Base-by-base conservation (phyloP, 2,888 invertebrate genomes). In the Megastigmus dorsalis region DNA sequence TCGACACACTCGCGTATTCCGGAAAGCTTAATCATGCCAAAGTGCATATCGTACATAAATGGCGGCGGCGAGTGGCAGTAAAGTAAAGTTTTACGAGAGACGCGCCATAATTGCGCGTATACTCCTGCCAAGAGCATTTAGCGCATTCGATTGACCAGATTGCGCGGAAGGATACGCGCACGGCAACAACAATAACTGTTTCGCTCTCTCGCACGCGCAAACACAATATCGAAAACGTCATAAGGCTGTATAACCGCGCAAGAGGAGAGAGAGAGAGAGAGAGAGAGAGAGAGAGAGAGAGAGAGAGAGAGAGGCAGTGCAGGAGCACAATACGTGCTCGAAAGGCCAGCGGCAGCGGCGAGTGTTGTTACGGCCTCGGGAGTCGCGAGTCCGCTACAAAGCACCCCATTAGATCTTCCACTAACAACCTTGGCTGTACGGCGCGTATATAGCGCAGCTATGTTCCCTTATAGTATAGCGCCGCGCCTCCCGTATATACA, bases 371-470 rank as follows among this genome's bases (percentile, higher is more conserved):
- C 9, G 20, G 43, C 26, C 9, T n/a, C n/a, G n/a, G n/a, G 18
- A 2, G 5, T 30, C 33, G 30, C 41, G 13, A 26, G 18, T 41
- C 4, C 26, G 69, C 26, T 69, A 28, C 26, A 48, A 67, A 60
- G 74, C 65, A 69, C 65, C 77, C 69, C 62, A 62, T 77, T 78
- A 43, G 59, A 50, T 38, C 43, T 41, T 67, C 72, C 43, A 18
- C 15, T 41, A 45, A 67, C 57, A 43, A 55, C 33, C 18, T 30
- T 43, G 33, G 50, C 38, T 10, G 30, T n/a, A n/a, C n/a, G n/a
- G n/a, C n/a, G n/a, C n/a, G n/a, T n/a, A n/a, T n/a, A n/a, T n/a
- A 45, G 13, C 1, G 28, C 43, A 28, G 18, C 18, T 2, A 18
- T 18, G 45, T 18, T 18, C 5, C 3, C 45, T 10, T 2, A n/a